Percentiles rank a stretch among this genome's conserved stretches.
phyloP scores from a whole-genome alignment of 1,140 invertebrate species.

The Megalopta genalis region DNA sequence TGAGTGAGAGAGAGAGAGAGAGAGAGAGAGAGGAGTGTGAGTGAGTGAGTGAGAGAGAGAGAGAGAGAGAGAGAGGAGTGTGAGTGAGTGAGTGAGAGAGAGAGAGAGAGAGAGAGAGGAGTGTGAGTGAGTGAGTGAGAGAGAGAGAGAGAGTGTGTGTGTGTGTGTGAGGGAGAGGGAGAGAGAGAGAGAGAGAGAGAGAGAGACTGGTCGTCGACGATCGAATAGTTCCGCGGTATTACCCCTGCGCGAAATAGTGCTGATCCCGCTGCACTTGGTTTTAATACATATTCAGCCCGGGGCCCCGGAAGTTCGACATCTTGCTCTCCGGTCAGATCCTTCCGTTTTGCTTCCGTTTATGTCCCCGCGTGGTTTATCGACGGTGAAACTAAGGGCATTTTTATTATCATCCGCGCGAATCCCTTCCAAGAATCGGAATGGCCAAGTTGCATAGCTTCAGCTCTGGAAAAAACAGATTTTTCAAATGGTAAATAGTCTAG shows the following conservation, averaged over 20 bases:
- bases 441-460: too few species aligned
- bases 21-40: neutral
- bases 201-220: slow-evolving; percentile 22
- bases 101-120: neutral
- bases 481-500: too few species aligned
- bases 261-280: slow-evolving; percentile 43
- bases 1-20: too few species aligned
- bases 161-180: too few species aligned
- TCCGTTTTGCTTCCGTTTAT: neutral
- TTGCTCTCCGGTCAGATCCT: neutral
- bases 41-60: neutral
- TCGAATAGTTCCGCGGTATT: slow-evolving; percentile 31
- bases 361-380: neutral
- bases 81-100: too few species aligned
- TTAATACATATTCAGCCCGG: slow-evolving; percentile 53
- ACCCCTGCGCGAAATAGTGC: slow-evolving; percentile 44
- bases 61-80: neutral
- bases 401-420: too few species aligned
- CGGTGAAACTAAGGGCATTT: too few species aligned
- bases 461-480: too few species aligned
- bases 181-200: too few species aligned
- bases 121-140: too few species aligned
- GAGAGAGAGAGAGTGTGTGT: neutral
- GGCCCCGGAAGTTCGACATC: neutral
- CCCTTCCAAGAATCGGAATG: too few species aligned